A percentile compares a stretch with the other conserved stretches of the same genome.
Evolutionary conservation across 2,797 vertebrate species (phyloP).

Genomic region (Diplodus sargus): DNA sequence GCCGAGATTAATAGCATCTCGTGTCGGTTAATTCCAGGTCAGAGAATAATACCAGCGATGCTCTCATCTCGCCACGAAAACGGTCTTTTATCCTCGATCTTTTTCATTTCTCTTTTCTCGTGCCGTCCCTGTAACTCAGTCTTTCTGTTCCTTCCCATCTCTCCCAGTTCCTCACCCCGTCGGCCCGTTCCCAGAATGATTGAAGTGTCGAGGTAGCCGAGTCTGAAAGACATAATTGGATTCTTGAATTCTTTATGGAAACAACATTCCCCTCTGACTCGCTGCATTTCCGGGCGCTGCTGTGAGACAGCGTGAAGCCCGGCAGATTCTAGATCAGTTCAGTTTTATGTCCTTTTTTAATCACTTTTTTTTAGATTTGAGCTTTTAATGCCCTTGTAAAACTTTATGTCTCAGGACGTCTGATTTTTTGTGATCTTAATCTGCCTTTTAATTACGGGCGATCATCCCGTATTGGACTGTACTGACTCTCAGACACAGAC

Average conservation of each 20-base stretch:
- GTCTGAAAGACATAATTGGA: slow-evolving; percentile 67
- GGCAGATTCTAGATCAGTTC: too few relatives aligned
- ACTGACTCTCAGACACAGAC: too few relatives aligned
- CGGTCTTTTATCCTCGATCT: slow-evolving; percentile 17
- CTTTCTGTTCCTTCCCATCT: slow-evolving; percentile 4
- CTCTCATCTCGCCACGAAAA: slow-evolving; percentile 12
- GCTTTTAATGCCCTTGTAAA: too few relatives aligned
- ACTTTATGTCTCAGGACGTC: too few relatives aligned
- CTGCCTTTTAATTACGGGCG: too few relatives aligned
- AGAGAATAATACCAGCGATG: slow-evolving; percentile 42
- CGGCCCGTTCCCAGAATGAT: slow-evolving; percentile 39
- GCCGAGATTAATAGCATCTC: slow-evolving; percentile 53
- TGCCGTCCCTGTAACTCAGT: slow-evolving; percentile 13
- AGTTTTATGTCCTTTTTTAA: too few relatives aligned
- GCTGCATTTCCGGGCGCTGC: slow-evolving; percentile 11
- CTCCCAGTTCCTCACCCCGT: slow-evolving; percentile 10
- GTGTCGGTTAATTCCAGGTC: slow-evolving; percentile 61
- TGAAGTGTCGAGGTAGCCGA: slow-evolving; percentile 48
- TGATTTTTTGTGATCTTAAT: too few relatives aligned
- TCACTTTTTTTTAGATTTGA: too few relatives aligned
- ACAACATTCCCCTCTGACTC: slow-evolving; percentile 54
- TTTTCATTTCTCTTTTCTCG: slow-evolving; percentile 21
- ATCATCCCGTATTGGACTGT: too few relatives aligned
- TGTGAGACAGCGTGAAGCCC: too few relatives aligned
- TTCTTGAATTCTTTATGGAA: slow-evolving; percentile 70